These are phyloP conservation scores for Stictonetta naevosa DNA, from an alignment of 2,113 vertebrate species.

Conservation along the genomic window DNA sequence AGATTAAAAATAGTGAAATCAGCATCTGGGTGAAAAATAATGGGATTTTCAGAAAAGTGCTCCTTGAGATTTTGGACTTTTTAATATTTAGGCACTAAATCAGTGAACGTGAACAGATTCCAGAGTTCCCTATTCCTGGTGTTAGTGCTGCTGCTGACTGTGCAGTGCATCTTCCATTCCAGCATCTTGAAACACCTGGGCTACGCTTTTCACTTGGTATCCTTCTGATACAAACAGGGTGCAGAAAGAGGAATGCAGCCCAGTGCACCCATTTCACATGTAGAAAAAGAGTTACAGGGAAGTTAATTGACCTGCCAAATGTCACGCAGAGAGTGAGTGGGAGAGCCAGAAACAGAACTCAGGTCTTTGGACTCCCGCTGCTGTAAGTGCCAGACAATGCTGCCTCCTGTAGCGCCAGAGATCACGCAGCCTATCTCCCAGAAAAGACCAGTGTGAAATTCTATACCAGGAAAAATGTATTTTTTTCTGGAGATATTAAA, in stretches of 20 bases:
- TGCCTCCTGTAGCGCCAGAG: background rate
- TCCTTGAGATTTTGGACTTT: background rate
- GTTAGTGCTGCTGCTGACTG: background rate
- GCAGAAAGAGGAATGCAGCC: background rate
- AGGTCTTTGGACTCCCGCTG: background rate
- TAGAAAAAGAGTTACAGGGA: background rate
- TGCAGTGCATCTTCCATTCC: background rate
- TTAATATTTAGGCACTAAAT: background rate
- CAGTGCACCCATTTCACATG: background rate
- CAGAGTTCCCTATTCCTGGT: background rate
- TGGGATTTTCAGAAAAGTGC: background rate
- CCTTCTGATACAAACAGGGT: background rate
- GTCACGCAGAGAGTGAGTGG: background rate
- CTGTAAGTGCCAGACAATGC: background rate
- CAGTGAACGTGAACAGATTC: background rate
- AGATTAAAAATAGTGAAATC: background rate
- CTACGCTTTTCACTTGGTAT: background rate
- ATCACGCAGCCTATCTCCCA: background rate
- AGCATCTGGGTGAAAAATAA: background rate
- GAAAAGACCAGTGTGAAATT: background rate
- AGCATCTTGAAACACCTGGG: background rate
- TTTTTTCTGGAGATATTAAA: background rate
- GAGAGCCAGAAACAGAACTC: slow-evolving; percentile 7
- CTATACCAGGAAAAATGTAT: background rate
- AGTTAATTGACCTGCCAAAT: slow-evolving; percentile 29